Evolutionary conservation across 2,888 invertebrate species (phyloP).

Genomic region (Galeopsomyia nigrocyanea): DNA sequence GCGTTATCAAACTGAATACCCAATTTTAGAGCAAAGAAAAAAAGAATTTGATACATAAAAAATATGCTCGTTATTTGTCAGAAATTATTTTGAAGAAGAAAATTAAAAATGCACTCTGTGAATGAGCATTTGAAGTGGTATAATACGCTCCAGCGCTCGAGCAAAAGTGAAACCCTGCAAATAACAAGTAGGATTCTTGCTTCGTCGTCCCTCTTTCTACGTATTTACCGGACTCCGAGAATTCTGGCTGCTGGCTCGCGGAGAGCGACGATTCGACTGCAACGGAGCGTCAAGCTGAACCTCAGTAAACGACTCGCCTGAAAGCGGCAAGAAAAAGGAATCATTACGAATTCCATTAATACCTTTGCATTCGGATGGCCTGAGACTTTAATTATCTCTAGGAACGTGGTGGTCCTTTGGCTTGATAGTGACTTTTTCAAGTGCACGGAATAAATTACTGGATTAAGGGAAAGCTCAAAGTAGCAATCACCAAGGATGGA

Average conservation of each 20-base stretch:
- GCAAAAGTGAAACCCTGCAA: too few relatives aligned
- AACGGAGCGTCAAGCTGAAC: too few relatives aligned
- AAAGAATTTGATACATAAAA: too few relatives aligned
- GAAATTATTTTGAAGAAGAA: too few relatives aligned
- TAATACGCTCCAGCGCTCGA: too few relatives aligned
- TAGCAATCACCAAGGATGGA: conserved; percentile 52
- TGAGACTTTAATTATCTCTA: conserved; percentile 59
- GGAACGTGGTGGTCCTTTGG: conserved; percentile 25
- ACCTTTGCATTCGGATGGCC: conserved; percentile 56
- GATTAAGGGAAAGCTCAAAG: conserved; percentile 58
- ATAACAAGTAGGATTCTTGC: too few relatives aligned
- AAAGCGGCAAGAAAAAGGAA: conserved; percentile 50
- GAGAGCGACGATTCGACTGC: not conserved
- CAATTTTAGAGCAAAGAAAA: too few relatives aligned
- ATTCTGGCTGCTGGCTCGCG: not conserved
- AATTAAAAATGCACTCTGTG: too few relatives aligned
- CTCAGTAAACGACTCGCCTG: not conserved
- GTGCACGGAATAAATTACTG: conserved; percentile 53
- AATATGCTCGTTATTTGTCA: too few relatives aligned
- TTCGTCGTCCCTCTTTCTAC: too few relatives aligned
- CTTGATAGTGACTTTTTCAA: conserved; percentile 29
- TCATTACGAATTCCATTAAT: conserved; percentile 63
- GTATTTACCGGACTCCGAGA: conserved; percentile 35
- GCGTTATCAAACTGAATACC: too few relatives aligned
- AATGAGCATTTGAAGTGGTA: too few relatives aligned